Evolutionary conservation across 1,140 invertebrate species (phyloP).

Genomic region (Grapholita molesta): DNA sequence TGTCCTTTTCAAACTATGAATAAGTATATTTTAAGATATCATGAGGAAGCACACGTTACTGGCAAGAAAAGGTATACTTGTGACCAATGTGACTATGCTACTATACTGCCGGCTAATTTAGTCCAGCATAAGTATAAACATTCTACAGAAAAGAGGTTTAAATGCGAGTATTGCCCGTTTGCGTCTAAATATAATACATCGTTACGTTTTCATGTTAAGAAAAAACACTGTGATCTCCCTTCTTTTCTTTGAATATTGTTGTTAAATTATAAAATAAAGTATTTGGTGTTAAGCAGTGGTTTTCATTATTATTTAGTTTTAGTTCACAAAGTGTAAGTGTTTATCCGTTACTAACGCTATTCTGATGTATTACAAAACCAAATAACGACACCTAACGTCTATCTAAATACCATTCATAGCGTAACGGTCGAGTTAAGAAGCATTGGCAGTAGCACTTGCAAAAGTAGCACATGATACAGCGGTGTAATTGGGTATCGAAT

Average conservation of each 20-base stretch:
- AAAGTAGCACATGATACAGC: no score
- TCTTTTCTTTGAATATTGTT: slow-evolving; percentile 47
- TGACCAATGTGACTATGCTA: slow-evolving; percentile 67
- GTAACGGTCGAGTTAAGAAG: no score
- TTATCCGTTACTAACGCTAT: no score
- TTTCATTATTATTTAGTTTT: slow-evolving; percentile 11
- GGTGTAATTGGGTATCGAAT: no score
- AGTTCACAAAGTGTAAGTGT: no score
- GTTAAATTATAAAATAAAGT: slow-evolving; percentile 48
- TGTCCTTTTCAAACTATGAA: slow-evolving; percentile 69
- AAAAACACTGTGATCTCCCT: slow-evolving; percentile 73
- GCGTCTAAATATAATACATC: slow-evolving; percentile 71
- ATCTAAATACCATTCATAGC: no score
- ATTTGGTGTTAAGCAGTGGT: slow-evolving; percentile 48
- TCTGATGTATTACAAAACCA: no score
- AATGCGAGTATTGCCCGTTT: slow-evolving; percentile 70
- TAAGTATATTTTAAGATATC: slow-evolving; percentile 67
- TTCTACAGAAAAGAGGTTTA: slow-evolving; percentile 64
- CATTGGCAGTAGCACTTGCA: no score
- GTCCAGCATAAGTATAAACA: slow-evolving; percentile 71
- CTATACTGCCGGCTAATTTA: slow-evolving; percentile 60
- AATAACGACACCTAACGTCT: no score
- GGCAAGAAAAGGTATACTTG: slow-evolving; percentile 62
- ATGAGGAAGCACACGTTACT: slow-evolving; percentile 63
- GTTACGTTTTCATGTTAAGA: slow-evolving; percentile 66